Evolutionary conservation across 2,888 invertebrate species (phyloP).

Genomic region (Agriopis leucophaearia): DNA sequence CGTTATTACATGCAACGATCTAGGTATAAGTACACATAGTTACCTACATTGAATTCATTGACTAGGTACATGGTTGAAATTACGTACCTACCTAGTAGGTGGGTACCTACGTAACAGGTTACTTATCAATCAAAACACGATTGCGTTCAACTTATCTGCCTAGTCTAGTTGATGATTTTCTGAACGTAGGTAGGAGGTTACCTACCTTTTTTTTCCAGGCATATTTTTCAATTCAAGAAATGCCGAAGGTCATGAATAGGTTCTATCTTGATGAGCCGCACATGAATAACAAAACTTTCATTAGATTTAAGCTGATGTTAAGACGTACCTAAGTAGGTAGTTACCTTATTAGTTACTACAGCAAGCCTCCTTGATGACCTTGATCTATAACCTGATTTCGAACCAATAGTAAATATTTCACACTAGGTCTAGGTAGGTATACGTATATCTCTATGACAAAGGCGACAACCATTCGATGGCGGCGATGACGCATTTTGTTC

Average conservation of each 20-base stretch:
- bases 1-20: no score
- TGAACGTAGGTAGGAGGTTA: no score
- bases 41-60: no score
- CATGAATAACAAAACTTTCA: background rate
- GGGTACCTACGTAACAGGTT: no score
- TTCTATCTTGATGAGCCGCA: background rate
- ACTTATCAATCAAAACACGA: no score
- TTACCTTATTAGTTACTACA: background rate
- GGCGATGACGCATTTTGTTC: slow-evolving; percentile 2
- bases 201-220: slow-evolving; percentile 71
- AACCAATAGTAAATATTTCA: background rate
- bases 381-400: background rate
- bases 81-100: no score
- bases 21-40: no score
- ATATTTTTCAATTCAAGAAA: slow-evolving; percentile 54
- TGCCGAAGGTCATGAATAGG: background rate
- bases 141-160: background rate
- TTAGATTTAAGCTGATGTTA: background rate
- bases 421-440: no score
- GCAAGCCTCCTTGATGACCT: background rate
- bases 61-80: no score
- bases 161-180: slow-evolving; percentile 16
- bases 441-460: background rate
- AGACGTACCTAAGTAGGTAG: background rate
- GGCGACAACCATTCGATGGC: background rate